A percentile compares a stretch with the other conserved stretches of the same genome.
These are phyloP conservation scores for Tragelaphus oryx DNA, from an alignment of 2,797 vertebrate genomes.

Conservation along the genomic window DNA sequence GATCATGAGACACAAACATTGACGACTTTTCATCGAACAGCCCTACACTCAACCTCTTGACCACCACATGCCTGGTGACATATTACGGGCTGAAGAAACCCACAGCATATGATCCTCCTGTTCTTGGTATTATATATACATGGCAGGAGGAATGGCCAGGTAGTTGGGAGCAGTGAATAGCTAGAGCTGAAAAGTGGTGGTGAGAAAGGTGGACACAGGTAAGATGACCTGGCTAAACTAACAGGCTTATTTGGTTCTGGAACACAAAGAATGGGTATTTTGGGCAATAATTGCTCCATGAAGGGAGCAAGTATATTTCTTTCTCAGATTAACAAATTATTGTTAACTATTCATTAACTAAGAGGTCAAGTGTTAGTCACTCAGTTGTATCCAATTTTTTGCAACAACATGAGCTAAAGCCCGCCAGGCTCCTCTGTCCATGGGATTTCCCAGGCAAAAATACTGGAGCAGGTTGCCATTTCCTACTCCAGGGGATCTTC, in stretches of 20 bases:
- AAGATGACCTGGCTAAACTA: too few relatives aligned
- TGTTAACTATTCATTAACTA: neutral
- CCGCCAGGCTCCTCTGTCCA: neutral
- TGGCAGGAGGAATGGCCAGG: neutral
- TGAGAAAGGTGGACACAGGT: neutral
- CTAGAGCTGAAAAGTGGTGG: accelerated
- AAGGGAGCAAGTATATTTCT: neutral
- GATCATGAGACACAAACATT: neutral
- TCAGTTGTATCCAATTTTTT: neutral
- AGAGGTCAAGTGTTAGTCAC: neutral
- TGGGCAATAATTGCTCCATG: neutral
- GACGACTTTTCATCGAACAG: neutral
- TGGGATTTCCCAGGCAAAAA: neutral
- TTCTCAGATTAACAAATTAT: neutral
- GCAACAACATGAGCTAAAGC: neutral
- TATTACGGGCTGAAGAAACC: neutral
- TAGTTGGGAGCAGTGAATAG: neutral
- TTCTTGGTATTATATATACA: too few relatives aligned
- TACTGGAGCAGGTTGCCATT: neutral
- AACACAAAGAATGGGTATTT: neutral
- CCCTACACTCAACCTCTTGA: neutral
- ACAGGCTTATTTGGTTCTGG: neutral
- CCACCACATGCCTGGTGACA: too few relatives aligned
- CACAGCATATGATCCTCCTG: neutral
- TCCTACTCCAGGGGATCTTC: neutral